A percentile compares a stretch with the other conserved stretches of the same genome.
Evolutionary conservation across 2,888 invertebrate species (phyloP).

Genomic region (Lithophane socia): DNA sequence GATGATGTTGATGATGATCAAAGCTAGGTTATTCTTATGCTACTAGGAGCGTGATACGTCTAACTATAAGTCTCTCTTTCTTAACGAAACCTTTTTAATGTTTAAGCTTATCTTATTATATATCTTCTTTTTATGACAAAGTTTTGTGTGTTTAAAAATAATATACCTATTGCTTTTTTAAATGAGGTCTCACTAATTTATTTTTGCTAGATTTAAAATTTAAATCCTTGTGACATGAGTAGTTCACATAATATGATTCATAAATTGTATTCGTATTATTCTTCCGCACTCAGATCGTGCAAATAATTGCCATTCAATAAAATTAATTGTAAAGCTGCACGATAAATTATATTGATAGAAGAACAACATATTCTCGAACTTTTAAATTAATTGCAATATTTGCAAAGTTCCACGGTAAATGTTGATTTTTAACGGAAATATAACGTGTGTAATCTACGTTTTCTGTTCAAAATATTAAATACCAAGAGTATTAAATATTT

Average conservation of each 20-base stretch:
- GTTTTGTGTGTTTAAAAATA: too few species aligned
- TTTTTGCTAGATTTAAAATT: background rate
- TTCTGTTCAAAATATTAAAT: background rate
- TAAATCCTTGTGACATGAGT: too few species aligned
- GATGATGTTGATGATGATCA: too few species aligned
- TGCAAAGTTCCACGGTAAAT: slow-evolving; percentile 4
- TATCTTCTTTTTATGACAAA: too few species aligned
- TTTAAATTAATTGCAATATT: slow-evolving; percentile 11
- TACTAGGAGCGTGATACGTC: too few species aligned
- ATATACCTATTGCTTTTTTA: background rate
- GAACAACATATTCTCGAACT: slow-evolving; percentile 1
- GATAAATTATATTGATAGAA: background rate
- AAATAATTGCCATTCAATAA: slow-evolving; percentile 15
- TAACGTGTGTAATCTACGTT: background rate
- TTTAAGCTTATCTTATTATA: too few species aligned
- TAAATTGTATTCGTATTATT: background rate
- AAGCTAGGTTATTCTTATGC: background rate
- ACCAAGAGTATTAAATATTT: too few species aligned
- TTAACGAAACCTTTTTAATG: too few species aligned
- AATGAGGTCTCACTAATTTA: too few species aligned
- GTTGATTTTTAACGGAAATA: background rate
- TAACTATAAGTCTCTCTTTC: too few species aligned
- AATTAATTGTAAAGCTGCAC: slow-evolving; percentile 5
- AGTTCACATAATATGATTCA: background rate
- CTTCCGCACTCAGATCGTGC: slow-evolving; percentile 6